These are phyloP conservation scores for Drymodes brunneopygia DNA, from an alignment of 2,113 vertebrate species.

Conservation along the genomic window DNA sequence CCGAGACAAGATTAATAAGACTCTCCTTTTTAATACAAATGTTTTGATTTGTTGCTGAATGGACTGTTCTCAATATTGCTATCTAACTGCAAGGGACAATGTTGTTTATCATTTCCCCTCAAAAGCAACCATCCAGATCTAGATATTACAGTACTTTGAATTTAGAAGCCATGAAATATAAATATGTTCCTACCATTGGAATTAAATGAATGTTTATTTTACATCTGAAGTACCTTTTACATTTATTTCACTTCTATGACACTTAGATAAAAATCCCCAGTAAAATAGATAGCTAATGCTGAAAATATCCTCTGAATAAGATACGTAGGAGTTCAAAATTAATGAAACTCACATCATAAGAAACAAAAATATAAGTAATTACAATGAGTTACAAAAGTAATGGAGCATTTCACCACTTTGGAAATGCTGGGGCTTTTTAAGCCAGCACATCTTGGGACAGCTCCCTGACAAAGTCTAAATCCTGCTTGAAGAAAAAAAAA, in stretches of 20 bases:
- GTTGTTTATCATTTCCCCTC: slow-evolving; percentile 54
- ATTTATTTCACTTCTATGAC: background rate
- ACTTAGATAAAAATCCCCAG: background rate
- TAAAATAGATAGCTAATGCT: background rate
- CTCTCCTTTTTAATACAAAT: slow-evolving; percentile 56
- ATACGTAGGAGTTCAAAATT: background rate
- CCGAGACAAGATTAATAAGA: slow-evolving; percentile 46
- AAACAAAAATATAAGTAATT: background rate
- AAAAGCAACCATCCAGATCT: slow-evolving; percentile 50
- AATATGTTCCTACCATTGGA: slow-evolving; percentile 41
- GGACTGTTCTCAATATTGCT: slow-evolving; percentile 41
- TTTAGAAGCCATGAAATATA: slow-evolving; percentile 65
- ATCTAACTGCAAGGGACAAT: slow-evolving; percentile 54
- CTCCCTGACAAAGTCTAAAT: background rate
- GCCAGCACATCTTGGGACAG: background rate
- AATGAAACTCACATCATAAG: background rate
- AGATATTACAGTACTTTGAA: slow-evolving; percentile 42
- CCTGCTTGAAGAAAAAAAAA: background rate
- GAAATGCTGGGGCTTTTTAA: background rate
- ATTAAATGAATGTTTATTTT: slow-evolving; percentile 50
- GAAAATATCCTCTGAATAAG: background rate
- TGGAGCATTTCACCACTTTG: background rate
- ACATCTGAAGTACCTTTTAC: slow-evolving; percentile 16
- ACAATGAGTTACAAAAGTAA: background rate
- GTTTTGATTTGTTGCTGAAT: slow-evolving; percentile 64